phyloP scores from a whole-genome alignment of 2,113 vertebrate genomes.

The Addax nasomaculatus region DNA sequence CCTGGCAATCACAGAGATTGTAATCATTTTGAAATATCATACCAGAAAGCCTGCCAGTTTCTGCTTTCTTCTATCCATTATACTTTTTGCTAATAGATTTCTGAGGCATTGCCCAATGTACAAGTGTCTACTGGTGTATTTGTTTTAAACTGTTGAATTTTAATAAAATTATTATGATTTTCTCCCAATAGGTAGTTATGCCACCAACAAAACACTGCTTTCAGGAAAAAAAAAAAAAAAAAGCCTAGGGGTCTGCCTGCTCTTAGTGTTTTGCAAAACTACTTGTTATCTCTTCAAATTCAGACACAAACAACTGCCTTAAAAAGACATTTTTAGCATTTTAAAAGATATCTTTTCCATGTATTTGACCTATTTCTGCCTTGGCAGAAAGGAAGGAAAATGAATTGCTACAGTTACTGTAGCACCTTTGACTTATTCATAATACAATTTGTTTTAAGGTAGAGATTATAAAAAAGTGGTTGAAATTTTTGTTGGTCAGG shows the following conservation, averaged over 20 bases:
- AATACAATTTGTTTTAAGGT: not conserved
- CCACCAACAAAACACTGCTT: not conserved
- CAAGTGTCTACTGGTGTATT: not conserved
- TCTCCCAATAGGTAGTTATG: not conserved
- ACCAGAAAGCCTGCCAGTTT: not conserved
- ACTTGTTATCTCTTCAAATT: constrained; percentile 10
- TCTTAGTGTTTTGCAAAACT: not conserved
- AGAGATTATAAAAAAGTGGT: not conserved
- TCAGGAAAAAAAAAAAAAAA: constrained; percentile 8
- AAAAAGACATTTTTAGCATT: not conserved
- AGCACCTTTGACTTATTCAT: not conserved
- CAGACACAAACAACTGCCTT: not conserved
- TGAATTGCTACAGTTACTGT: not conserved
- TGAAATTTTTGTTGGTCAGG: not conserved
- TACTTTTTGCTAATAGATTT: constrained; percentile 14
- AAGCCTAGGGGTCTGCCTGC: not conserved
- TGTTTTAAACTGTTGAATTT: constrained; percentile 47
- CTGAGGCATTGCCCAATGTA: not conserved
- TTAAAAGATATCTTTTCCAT: not conserved
- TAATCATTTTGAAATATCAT: constrained; percentile 28
- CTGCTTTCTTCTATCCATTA: not conserved
- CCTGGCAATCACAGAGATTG: not conserved
- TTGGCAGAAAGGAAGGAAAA: not conserved
- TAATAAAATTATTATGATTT: constrained; percentile 44
- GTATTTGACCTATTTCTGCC: not conserved